These are phyloP conservation scores for Stercorarius parasiticus DNA, from an alignment of 2,113 vertebrate genomes.

Conservation along the genomic window DNA sequence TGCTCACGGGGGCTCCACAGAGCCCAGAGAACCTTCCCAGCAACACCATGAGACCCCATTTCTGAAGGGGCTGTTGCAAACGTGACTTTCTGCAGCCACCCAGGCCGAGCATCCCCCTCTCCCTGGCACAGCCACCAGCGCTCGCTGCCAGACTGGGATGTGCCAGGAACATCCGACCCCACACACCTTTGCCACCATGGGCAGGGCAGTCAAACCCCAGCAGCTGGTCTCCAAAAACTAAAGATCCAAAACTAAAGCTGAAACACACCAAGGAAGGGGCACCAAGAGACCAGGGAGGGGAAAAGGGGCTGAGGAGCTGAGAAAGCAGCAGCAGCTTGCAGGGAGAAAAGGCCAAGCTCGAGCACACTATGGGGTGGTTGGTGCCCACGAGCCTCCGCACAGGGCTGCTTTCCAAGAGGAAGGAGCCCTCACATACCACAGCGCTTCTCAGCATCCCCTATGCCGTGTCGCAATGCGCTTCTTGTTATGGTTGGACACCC, in stretches of 20 bases:
- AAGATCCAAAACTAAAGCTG: background rate
- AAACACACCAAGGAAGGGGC: background rate
- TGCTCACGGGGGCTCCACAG: rapidly evolving
- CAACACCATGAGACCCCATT: background rate
- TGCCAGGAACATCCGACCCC: background rate
- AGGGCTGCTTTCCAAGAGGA: background rate
- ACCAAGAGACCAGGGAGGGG: background rate
- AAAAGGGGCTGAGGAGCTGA: background rate
- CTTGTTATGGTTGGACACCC: rapidly evolving
- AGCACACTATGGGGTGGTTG: rapidly evolving
- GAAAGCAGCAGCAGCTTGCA: background rate
- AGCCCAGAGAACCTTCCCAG: background rate
- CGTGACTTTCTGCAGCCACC: background rate
- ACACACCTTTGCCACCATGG: background rate
- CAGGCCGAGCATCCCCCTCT: background rate
- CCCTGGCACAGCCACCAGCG: background rate
- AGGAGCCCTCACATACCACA: background rate
- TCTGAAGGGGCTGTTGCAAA: background rate
- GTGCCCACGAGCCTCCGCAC: rapidly evolving
- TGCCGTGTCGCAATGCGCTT: rapidly evolving
- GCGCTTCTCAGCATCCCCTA: background rate
- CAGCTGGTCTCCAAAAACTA: background rate
- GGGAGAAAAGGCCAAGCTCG: background rate
- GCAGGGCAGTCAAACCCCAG: background rate
- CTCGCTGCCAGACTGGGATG: background rate